Base-by-base conservation (phyloP, 2,888 invertebrate species). In the Drosophila diplacantha region DNA sequence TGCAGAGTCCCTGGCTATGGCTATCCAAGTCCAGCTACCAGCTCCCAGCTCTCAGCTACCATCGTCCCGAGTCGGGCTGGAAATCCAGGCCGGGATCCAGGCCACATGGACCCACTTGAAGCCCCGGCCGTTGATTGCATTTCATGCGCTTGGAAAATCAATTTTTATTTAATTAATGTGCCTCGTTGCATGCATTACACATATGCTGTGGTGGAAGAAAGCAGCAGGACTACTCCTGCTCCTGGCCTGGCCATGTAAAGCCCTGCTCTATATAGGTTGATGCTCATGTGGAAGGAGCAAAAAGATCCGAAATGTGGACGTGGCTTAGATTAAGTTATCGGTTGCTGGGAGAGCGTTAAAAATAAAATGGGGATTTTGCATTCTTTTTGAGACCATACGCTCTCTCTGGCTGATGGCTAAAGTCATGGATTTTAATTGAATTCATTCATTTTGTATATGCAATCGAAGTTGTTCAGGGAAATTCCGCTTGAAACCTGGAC, bases 81-180 rank as follows among this genome's bases (percentile, higher is more conserved):
- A 24, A 56, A 51, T 56, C 51, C 56, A 38, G 56, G 26, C 14
- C 31, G 18, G 37, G 32, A 75, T 64, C 66, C 77, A 61, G 73
- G 65, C 66, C 70, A 74, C 61, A 60, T 58, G 60, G 60, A 31
- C 72, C 72, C 67, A 80, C 80, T 79, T 78, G 73, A 67, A 75
- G 77, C 43, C 71, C 72, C 18, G 75, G 56, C 77, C 80, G 80
- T 77, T 78, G 78, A 78, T 78, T 78, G 80, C 71, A 78, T 78
- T 80, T 80, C 75, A 77, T 73, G 75, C 80, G 77, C 80, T 75
- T 77, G 78, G 71, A 80, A 69, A 80, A 80, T 80, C 78, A 80
- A 78, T 78, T 80, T 78, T 78, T 78, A 78, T 78, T 78, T 80
- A 78, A 78, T 78, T 80, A 78, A 77, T 77, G 75, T 77, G 78